phyloP scores from a whole-genome alignment of 1,140 invertebrate species.

The Drosophila serrata region DNA sequence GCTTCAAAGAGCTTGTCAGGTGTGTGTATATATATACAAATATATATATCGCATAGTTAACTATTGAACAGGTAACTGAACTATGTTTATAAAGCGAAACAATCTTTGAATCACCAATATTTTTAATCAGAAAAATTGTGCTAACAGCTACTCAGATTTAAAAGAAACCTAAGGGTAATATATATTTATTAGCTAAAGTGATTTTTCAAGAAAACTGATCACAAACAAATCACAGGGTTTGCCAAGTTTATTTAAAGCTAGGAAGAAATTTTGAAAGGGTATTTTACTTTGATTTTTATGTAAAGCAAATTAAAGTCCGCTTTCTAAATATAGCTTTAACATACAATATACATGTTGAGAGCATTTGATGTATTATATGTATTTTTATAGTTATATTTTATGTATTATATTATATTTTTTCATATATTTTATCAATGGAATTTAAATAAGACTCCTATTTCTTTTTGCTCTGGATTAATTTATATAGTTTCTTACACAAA shows the following conservation, averaged over 20 bases:
- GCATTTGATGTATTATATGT: background rate
- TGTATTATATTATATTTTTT: background rate
- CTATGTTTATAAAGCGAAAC: constrained; percentile 23
- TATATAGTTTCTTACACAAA: too few relatives aligned
- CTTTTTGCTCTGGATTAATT: background rate
- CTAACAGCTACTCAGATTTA: constrained; percentile 9
- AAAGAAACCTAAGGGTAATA: constrained; percentile 17
- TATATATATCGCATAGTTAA: constrained; percentile 11
- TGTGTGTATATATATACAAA: background rate
- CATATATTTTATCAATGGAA: too few relatives aligned
- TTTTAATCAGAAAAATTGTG: constrained; percentile 15
- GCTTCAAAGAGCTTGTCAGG: constrained; percentile 26
- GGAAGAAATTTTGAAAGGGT: background rate
- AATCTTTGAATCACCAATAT: constrained; percentile 9
- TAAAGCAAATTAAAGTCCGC: background rate
- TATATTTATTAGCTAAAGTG: background rate
- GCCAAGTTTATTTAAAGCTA: background rate
- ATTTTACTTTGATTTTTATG: background rate
- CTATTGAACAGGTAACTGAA: constrained; percentile 39
- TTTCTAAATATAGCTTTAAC: too few relatives aligned
- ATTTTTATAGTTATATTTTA: background rate
- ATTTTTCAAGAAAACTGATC: constrained; percentile 15
- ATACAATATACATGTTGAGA: too few relatives aligned
- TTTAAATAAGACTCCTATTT: background rate
- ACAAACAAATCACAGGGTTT: too few relatives aligned